Base-by-base conservation (phyloP, 2,113 vertebrate genomes). In the Aegotheles bennettii region DNA sequence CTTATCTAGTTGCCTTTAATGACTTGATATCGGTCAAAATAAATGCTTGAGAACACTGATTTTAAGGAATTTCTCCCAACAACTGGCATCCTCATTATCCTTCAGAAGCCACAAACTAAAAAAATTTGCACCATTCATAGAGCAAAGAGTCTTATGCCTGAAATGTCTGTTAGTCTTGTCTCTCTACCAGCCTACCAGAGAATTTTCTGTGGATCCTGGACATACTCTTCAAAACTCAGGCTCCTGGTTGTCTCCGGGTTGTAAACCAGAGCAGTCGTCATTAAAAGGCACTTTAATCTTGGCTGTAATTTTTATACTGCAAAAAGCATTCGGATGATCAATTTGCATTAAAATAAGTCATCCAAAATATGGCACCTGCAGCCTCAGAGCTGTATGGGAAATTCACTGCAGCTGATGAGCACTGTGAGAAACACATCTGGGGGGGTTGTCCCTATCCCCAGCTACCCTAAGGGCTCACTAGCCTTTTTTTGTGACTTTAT, bases 211-310 rank as follows among this genome's bases (percentile, higher is more conserved):
- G 36, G 40, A 65, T 61, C 36, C 33, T 78, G 42, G 67, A 11
- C 50, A n/a, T 18, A 23, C 31, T n/a, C 25, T 87, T 63, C 36
- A 12, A 75, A 83, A 70, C 75, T 85, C 21, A 17, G 67, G 51
- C 79, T 94, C 57, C 71, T 95, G 79, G 19, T 45, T 88, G 50
- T 82, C 90, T 93, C 85, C 53, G 42, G 36, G 70, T 12, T 92
- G 67, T 94, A 94, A 96, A 95, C 85, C 67, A 73, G 67, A 82
- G 40, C 76, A 71, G 76, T 51, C 76, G 53, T 78, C 83, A 87
- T 90, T 94, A 87, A 94, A 91, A 95, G 87, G 70, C 81, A 91
- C 65, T 94, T 94, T 75, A 75, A 70, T 79, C 48, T 84, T 93
- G 93, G 96, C 77, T 95, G 77, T 82, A 69, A 87, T 69, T 95